Conservation (phyloP, 2,797 vertebrate genomes). For the Okamejei kenojei region DNA sequence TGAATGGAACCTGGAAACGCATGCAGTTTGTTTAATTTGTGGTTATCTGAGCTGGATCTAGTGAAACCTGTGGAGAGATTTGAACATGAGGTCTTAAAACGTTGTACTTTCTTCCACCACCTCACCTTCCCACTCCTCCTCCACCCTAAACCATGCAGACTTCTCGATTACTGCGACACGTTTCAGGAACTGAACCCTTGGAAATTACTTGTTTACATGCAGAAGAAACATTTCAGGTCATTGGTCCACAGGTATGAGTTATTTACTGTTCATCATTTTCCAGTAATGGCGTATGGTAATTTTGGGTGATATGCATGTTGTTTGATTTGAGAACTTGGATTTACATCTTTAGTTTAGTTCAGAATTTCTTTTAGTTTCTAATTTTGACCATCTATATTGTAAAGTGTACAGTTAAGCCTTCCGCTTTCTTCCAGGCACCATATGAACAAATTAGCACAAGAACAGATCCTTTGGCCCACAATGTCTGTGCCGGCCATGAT, state of each 20-base stretch:
- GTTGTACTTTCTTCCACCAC: background rate
- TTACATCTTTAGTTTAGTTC: background rate
- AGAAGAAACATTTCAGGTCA: slow-evolving; percentile 92
- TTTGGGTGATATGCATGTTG: background rate
- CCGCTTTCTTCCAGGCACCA: too few relatives aligned
- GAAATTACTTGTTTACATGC: slow-evolving; percentile 94
- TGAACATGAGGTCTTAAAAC: background rate
- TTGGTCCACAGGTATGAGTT: slow-evolving; percentile 84
- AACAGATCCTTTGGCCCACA: too few relatives aligned
- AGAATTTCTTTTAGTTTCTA: background rate
- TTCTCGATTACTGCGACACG: slow-evolving; percentile 81
- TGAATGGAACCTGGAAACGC: background rate
- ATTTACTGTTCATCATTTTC: background rate
- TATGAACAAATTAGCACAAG: too few relatives aligned
- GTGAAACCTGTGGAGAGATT: background rate
- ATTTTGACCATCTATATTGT: background rate
- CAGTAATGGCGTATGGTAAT: background rate
- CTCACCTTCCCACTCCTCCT: background rate
- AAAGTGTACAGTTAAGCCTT: too few relatives aligned
- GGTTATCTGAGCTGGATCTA: background rate
- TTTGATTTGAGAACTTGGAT: background rate
- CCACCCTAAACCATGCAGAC: slow-evolving; percentile 55
- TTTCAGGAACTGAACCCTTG: slow-evolving; percentile 86
- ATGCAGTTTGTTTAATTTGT: background rate
- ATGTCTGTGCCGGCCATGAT: too few relatives aligned